A percentile compares a stretch with the other conserved stretches of the same genome.
Conservation (phyloP, 1,140 invertebrate genomes). For the Drosophila yakuba region DNA sequence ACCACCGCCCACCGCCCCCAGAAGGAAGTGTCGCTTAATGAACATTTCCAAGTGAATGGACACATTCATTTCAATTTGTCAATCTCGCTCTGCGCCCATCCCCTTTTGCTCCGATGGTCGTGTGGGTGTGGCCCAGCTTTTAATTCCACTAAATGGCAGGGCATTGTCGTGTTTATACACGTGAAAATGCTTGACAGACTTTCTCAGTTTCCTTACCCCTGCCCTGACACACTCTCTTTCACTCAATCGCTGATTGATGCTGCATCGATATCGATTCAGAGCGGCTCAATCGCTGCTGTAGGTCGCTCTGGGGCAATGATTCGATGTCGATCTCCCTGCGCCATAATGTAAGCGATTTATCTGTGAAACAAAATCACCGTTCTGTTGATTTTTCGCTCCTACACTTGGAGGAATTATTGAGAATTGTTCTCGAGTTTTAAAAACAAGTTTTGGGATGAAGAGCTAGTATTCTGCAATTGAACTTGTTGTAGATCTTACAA, state of each 20-base stretch:
- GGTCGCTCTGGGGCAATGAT: constrained; percentile 76
- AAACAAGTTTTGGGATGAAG: no score
- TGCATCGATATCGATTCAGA: constrained; percentile 62
- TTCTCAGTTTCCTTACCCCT: constrained; percentile 42
- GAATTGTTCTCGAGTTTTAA: background rate
- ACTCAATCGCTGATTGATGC: constrained; percentile 63
- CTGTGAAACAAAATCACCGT: constrained; percentile 83
- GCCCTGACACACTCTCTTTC: constrained; percentile 27
- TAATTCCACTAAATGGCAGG: constrained; percentile 73
- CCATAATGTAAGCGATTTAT: constrained; percentile 84
- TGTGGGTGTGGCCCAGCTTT: constrained; percentile 51
- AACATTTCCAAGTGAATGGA: constrained; percentile 77
- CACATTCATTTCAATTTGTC: constrained; percentile 82
- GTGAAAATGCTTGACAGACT: constrained; percentile 74
- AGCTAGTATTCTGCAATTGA: no score
- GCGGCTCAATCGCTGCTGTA: constrained; percentile 73
- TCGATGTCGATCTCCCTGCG: constrained; percentile 61
- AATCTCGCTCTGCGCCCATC: constrained; percentile 50
- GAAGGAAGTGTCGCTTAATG: constrained; percentile 57
- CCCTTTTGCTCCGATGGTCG: constrained; percentile 10
- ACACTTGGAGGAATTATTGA: background rate
- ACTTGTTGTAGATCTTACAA: no score
- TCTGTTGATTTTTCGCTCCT: constrained; percentile 48
- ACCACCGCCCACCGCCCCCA: background rate
- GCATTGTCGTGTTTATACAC: constrained; percentile 44